Percentiles rank a stretch among this genome's conserved stretches.
Evolutionary conservation across 2,113 vertebrate species (phyloP).

Genomic region (Malurus elegans): DNA sequence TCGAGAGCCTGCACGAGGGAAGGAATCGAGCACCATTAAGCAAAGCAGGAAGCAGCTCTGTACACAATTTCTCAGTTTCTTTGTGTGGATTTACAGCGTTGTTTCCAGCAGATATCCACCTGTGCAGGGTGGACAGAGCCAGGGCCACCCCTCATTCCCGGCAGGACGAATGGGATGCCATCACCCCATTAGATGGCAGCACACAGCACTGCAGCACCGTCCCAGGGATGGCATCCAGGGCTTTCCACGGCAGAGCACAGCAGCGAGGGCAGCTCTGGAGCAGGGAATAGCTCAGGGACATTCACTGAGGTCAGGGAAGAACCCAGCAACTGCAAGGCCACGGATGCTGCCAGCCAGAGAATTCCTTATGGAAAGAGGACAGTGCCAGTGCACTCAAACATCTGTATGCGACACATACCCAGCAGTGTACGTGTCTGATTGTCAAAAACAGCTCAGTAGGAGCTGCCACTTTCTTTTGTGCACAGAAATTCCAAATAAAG

Average conservation of each 20-base stretch:
- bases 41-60: not conserved
- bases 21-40: not conserved
- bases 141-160: not conserved
- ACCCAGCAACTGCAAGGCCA: not conserved
- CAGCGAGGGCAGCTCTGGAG: not conserved
- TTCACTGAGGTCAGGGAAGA: not conserved
- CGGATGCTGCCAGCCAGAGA: rapidly evolving
- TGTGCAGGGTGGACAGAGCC: not conserved
- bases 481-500: not conserved
- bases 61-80: rapidly evolving
- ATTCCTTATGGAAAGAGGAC: not conserved
- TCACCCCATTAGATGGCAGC: slow-evolving; percentile 57
- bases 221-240: not conserved
- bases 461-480: not conserved
- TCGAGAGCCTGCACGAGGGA: slow-evolving; percentile 82
- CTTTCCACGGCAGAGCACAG: not conserved
- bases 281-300: not conserved
- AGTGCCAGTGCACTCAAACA: not conserved
- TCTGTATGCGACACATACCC: rapidly evolving
- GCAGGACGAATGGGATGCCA: too few species aligned
- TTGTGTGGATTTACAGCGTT: rapidly evolving
- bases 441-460: not conserved
- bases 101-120: not conserved
- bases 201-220: not conserved
- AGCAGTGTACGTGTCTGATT: too few species aligned